Evolutionary conservation across 2,888 invertebrate genomes (phyloP).

Genomic region (Nomada ferruginata): DNA sequence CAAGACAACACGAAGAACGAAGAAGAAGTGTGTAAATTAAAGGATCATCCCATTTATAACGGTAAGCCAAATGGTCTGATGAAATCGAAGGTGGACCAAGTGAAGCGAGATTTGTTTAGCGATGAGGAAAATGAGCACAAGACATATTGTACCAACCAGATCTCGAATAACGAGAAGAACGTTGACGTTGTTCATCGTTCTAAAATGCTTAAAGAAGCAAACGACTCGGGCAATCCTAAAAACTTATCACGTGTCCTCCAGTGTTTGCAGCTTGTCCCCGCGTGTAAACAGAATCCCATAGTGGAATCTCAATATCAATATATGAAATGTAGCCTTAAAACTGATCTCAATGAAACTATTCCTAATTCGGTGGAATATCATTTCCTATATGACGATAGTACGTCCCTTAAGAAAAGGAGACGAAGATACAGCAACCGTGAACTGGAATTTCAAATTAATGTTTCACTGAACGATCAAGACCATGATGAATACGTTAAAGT

Average conservation of each 20-base stretch:
- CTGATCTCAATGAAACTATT: slow-evolving; percentile 33
- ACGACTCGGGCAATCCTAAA: slow-evolving; percentile 42
- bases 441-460: slow-evolving; percentile 69
- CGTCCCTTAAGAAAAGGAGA: slow-evolving; percentile 71
- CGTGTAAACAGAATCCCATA: slow-evolving; percentile 44
- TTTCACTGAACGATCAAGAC: slow-evolving; percentile 68
- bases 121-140: slow-evolving; percentile 77
- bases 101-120: slow-evolving; percentile 81
- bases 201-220: background rate
- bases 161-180: background rate
- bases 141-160: slow-evolving; percentile 25
- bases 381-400: slow-evolving; percentile 75
- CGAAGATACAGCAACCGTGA: slow-evolving; percentile 74
- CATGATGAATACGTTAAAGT: slow-evolving; percentile 57
- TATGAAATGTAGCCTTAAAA: slow-evolving; percentile 9
- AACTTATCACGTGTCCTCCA: slow-evolving; percentile 77
- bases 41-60: slow-evolving; percentile 20
- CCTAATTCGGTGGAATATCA: slow-evolving; percentile 66
- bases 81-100: slow-evolving; percentile 77
- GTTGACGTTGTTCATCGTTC: background rate
- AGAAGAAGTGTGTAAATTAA: slow-evolving; percentile 21
- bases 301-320: background rate
- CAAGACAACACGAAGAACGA: slow-evolving; percentile 3
- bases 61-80: slow-evolving; percentile 18
- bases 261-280: slow-evolving; percentile 78